These are phyloP conservation scores for Calonectris borealis DNA, from an alignment of 2,113 vertebrate species.

Conservation along the genomic window DNA sequence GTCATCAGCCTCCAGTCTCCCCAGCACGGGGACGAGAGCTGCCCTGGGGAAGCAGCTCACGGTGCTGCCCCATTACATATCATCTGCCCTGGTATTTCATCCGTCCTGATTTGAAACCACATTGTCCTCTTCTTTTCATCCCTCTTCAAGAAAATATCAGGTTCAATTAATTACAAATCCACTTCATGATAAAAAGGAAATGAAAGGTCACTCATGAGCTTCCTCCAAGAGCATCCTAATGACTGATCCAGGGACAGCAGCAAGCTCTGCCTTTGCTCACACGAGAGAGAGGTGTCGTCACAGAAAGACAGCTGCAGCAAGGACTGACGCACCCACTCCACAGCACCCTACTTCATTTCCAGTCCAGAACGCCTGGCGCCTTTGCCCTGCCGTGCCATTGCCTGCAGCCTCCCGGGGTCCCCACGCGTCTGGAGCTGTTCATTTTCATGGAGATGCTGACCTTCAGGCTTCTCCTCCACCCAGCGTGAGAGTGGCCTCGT, in stretches of 20 bases:
- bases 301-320: background rate
- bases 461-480: background rate
- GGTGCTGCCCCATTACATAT: background rate
- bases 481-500: accelerated
- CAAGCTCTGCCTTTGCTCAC: background rate
- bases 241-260: background rate
- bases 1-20: background rate
- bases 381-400: no score
- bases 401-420: background rate
- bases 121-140: background rate
- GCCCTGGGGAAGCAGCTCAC: background rate
- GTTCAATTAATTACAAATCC: background rate
- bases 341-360: background rate
- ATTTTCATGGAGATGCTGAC: accelerated
- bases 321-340: no score
- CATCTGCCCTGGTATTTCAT: background rate
- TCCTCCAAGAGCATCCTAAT: background rate
- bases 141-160: background rate
- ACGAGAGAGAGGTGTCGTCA: background rate
- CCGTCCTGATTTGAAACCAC: background rate
- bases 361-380: accelerated
- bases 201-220: background rate
- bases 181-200: background rate
- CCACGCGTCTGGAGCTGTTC: background rate
- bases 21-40: background rate